Conservation (phyloP, 2,888 invertebrate genomes). For the Mythimna impura region DNA sequence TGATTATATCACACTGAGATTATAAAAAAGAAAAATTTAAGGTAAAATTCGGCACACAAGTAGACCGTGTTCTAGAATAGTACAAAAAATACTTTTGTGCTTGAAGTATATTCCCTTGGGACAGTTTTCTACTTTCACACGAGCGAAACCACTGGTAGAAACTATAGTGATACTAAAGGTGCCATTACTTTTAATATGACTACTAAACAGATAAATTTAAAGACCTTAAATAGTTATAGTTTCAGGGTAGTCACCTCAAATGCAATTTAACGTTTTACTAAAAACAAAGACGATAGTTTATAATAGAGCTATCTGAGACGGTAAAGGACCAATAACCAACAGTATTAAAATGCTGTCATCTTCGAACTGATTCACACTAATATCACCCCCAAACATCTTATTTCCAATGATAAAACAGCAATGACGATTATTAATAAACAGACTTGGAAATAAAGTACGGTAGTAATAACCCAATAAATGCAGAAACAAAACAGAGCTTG, state of each 20-base stretch:
- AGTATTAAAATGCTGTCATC: slow-evolving; percentile 3
- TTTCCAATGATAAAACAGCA: neutral
- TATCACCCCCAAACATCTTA: neutral
- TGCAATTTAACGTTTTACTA: neutral
- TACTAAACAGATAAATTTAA: too few species aligned
- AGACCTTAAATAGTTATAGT: neutral
- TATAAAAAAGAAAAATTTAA: too few species aligned
- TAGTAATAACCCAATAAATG: neutral
- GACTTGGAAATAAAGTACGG: neutral
- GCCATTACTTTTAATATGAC: too few species aligned
- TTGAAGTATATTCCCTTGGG: too few species aligned
- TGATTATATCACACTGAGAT: too few species aligned
- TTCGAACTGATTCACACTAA: neutral
- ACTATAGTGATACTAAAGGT: too few species aligned
- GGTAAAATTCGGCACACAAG: too few species aligned
- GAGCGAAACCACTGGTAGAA: too few species aligned
- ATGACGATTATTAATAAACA: neutral
- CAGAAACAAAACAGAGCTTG: neutral
- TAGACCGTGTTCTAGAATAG: too few species aligned
- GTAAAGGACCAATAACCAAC: neutral
- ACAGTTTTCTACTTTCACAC: too few species aligned
- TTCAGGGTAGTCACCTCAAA: too few species aligned
- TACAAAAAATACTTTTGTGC: too few species aligned
- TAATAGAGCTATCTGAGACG: neutral
- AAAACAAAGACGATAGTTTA: neutral